Evolutionary conservation across 2,113 vertebrate genomes (phyloP), one percentile per base, ranked within the genome.

Genomic region (Genyomyrus donnyi): DNA sequence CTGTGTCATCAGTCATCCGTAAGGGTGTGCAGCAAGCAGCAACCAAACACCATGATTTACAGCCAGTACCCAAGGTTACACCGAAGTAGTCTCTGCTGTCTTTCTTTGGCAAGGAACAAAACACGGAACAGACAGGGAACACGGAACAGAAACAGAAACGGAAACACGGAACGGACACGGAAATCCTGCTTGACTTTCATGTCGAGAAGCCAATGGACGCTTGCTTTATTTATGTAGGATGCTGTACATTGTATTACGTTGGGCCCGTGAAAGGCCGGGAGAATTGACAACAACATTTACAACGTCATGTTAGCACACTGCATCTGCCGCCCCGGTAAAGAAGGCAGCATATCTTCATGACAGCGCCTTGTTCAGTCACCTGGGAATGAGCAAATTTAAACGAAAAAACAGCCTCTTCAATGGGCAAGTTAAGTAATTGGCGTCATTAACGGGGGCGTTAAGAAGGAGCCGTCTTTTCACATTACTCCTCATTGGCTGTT

Each of bases 391-490:
- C n/a, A 74, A 88, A 74, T 27, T 66, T 46, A 62, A 80, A 50
- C 8, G 53, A 80, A 80, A 89, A 89, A 39, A 84, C 49, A 21
- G 2, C 19, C 49, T 89, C 42, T 58, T 50, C 80, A 58, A 13
- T 24, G 49, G 89, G 39, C 85, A 90, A 31, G 84, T 49, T 90
- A 87, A 90, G 17, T 86, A 90, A 90, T 87, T 90, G 62, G 52
- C 21, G 48, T 77, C 62, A 88, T 90, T 90, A 90, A 42, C 17
- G 6, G 84, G 66, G 27, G 19, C 17, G 19, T 48, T 52, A 62
- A 90, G 80, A 50, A 87, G 17, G 39, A 24, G 85, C 21, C 31
- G 1, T 88, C 85, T 31, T 52, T 19, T 15, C 74, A 10, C 85
- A 90, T 90, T 45, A 88, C 27, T 56, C 62, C 62, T 88, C 62